Evolutionary conservation across 2,888 invertebrate species (phyloP), one percentile per base, ranked within the genome.

Genomic region (Cerastoderma edule): DNA sequence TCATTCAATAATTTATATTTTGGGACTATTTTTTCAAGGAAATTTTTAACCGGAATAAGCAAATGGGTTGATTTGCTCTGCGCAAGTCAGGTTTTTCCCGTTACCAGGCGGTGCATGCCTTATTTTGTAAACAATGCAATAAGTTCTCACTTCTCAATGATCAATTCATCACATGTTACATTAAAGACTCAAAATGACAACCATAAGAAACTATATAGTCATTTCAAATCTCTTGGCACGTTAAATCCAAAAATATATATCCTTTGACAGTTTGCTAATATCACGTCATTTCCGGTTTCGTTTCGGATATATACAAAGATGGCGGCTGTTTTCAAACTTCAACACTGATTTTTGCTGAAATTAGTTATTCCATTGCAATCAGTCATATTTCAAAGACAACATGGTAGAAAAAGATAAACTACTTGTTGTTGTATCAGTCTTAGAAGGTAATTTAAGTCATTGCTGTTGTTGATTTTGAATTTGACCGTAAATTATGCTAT

Each of bases 361-460:
- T 33, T 24, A 35, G 16, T 39, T 28, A 32, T 32, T 5, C 24
- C 16, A 24, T 28, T 19, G 8, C 2, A 35, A 28, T 24, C 22
- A 8, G 1, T 22, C n/a, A n/a, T 8, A 1, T 19, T 2, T 2
- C 2, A 8, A 22, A n/a, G 10, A 13, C 35, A 84, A 24, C 46
- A 91, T 91, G 91, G 88, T 89, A 19, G 89, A 87, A 67, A 90
- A 88, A 53, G 88, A 87, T 39, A 87, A 80, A 80, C 89, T 87
- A 80, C 78, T 92, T 4, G 90, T 91, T 19, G 92, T 92, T 46
- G 89, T 92, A 69, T 88, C 92, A 16, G 90, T 91, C 46, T 78
- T 91, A 72, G 90, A 91, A 86, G 92, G 92, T 91, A 86, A 75
- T 32, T 54, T 19, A 1, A 24, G 22, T 50, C 24, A 3, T 27